Evolutionary conservation across 1,140 invertebrate species (phyloP).

Genomic region (Lucilia cuprina): DNA sequence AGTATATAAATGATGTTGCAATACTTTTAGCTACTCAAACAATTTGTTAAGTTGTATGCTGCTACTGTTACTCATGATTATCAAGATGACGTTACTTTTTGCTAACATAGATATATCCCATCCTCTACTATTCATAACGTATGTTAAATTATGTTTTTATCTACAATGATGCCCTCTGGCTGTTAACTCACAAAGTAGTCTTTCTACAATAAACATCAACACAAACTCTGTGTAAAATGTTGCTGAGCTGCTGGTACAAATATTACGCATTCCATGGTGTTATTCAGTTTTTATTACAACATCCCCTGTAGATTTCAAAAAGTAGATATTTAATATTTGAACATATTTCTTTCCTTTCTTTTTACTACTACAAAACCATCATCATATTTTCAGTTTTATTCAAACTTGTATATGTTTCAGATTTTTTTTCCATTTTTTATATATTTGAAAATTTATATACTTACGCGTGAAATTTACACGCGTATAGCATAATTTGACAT

Average conservation of each 20-base stretch:
- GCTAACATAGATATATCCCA: background rate
- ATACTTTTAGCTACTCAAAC: background rate
- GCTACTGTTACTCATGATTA: background rate
- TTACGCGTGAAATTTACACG: constrained; percentile 38
- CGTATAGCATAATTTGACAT: constrained; percentile 41
- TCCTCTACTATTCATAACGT: background rate
- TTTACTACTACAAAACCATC: background rate
- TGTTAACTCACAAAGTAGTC: background rate
- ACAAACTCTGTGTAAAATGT: no score
- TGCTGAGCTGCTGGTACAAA: background rate
- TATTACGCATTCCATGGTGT: background rate
- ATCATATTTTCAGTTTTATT: background rate
- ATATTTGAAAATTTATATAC: background rate
- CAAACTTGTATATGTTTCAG: background rate
- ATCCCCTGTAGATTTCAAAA: constrained; percentile 1
- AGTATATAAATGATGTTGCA: background rate
- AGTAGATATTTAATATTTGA: background rate
- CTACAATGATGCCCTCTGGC: background rate
- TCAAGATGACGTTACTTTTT: no score
- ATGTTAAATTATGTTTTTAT: background rate
- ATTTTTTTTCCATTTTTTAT: background rate
- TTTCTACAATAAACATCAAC: no score
- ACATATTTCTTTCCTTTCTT: background rate
- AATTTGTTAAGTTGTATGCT: background rate
- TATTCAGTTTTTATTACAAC: background rate